Conservation (phyloP, 2,888 invertebrate genomes). For the Cephus sareptanus region DNA sequence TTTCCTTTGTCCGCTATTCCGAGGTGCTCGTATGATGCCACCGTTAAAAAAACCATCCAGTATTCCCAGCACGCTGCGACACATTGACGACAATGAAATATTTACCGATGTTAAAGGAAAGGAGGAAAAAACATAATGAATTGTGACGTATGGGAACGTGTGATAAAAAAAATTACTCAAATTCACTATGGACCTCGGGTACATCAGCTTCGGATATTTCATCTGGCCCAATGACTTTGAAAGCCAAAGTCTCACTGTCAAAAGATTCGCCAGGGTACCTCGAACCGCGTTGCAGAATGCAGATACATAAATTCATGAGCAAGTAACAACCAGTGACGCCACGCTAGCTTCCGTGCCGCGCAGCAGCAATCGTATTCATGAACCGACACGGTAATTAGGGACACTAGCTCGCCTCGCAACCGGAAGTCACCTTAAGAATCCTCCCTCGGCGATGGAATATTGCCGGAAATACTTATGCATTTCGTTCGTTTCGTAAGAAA, state of each 20-base stretch:
- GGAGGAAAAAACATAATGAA: too few species aligned
- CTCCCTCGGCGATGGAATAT: conserved; percentile 57
- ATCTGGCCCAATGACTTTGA: too few species aligned
- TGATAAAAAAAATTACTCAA: too few species aligned
- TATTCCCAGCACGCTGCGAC: background rate
- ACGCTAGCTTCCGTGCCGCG: conserved; percentile 65
- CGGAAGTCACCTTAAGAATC: conserved; percentile 65
- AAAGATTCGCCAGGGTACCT: conserved; percentile 41
- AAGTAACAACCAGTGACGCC: conserved; percentile 65
- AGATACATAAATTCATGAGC: conserved; percentile 66
- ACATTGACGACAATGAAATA: background rate
- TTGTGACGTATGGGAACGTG: too few species aligned
- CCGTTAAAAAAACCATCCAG: background rate
- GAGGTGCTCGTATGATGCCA: background rate
- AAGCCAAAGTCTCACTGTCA: background rate
- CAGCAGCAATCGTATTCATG: conserved; percentile 64
- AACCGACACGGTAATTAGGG: conserved; percentile 67
- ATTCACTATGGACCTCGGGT: too few species aligned
- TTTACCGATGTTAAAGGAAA: too few species aligned
- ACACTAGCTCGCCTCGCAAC: conserved; percentile 64
- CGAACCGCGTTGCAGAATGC: conserved; percentile 61
- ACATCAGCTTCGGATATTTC: too few species aligned
- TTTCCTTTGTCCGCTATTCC: conserved; percentile 56
- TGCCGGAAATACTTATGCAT: conserved; percentile 65
- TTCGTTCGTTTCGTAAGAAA: conserved; percentile 58